Conservation (phyloP, 2,888 invertebrate species). For the Drosophila acutilabella region DNA sequence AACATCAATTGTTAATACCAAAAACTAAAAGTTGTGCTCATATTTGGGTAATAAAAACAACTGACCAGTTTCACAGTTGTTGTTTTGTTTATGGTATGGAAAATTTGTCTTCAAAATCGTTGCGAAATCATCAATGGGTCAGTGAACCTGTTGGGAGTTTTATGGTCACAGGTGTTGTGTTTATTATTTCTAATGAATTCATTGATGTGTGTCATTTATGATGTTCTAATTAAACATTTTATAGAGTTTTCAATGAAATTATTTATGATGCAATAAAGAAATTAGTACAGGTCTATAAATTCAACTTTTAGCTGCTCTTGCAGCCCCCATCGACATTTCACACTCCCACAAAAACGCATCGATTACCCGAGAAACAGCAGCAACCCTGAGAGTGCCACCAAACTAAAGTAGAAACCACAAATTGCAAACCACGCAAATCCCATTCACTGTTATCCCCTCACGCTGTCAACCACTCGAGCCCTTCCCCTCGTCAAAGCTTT, state of each 20-base stretch:
- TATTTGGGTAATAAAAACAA: constrained; percentile 24
- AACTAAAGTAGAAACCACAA: constrained; percentile 49
- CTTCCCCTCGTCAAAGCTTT: constrained; percentile 9
- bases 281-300: constrained; percentile 12
- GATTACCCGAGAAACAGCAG: constrained; percentile 37
- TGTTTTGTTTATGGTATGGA: constrained; percentile 27
- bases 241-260: not conserved
- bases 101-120: constrained; percentile 5
- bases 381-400: constrained; percentile 10
- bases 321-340: constrained; percentile 12
- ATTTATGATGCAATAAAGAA: constrained; percentile 2
- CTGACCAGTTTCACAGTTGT: constrained; percentile 60
- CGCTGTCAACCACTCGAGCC: not conserved
- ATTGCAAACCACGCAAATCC: constrained; percentile 53
- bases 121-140: constrained; percentile 38
- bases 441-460: constrained; percentile 47
- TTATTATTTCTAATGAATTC: constrained; percentile 11
- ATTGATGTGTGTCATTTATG: constrained; percentile 1
- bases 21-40: constrained; percentile 4
- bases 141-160: constrained; percentile 31
- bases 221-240: not conserved
- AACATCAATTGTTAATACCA: constrained; percentile 44
- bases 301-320: constrained; percentile 6
- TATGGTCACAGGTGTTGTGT: not conserved
- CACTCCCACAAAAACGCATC: constrained; percentile 49